Conservation (phyloP, 1,140 invertebrate genomes). For the Thaumatotibia leucotreta region DNA sequence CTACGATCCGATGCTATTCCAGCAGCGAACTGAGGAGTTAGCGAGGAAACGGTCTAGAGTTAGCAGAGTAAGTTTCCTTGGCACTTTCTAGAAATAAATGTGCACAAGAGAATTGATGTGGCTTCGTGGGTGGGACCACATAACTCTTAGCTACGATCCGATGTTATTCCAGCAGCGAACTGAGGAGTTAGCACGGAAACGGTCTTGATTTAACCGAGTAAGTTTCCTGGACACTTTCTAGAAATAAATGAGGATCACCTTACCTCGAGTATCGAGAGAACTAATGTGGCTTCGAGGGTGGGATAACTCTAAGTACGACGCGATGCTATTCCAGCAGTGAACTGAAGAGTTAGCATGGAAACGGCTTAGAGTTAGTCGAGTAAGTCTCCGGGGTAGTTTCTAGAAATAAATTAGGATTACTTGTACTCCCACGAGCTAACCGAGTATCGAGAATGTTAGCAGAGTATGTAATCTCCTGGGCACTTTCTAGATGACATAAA, state of each 20-base stretch:
- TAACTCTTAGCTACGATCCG: conserved; percentile 50
- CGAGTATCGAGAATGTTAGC: too few species aligned
- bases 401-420: too few species aligned
- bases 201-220: conserved; percentile 42
- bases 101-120: conserved; percentile 82
- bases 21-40: conserved; percentile 28
- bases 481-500: too few species aligned
- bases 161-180: conserved; percentile 36
- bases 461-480: too few species aligned
- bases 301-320: conserved; percentile 50
- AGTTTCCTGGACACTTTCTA: too few species aligned
- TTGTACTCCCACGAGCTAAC: too few species aligned
- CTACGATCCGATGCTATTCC: conserved; percentile 47
- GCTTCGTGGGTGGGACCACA: conserved; percentile 74
- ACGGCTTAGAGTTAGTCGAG: conserved; percentile 38
- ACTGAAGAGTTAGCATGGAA: conserved; percentile 24
- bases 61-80: conserved; percentile 39
- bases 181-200: conserved; percentile 23
- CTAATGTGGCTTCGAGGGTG: conserved; percentile 81
- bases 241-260: too few species aligned
- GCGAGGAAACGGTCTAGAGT: conserved; percentile 36
- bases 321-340: conserved; percentile 38
- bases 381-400: conserved; percentile 21
- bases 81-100: too few species aligned
- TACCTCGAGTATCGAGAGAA: conserved; percentile 83